phyloP scores from a whole-genome alignment of 1,140 invertebrate species.

The Nebria ingens region DNA sequence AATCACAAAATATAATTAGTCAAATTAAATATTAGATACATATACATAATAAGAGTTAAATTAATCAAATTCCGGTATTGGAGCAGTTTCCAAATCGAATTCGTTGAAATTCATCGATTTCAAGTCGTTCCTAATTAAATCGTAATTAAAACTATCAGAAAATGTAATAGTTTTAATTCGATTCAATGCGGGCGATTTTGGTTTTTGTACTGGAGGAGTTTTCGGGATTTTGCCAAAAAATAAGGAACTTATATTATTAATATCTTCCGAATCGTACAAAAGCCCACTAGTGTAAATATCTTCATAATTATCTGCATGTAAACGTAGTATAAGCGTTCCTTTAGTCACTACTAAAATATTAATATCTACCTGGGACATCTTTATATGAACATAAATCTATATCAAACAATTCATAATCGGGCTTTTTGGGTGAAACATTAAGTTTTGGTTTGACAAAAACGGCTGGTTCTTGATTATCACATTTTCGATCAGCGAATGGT shows the following conservation, averaged over 20 bases:
- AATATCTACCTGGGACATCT: not conserved
- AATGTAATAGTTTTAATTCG: no score
- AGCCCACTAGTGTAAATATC: not conserved
- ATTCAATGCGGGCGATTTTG: no score
- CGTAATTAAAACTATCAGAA: no score
- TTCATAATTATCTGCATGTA: not conserved
- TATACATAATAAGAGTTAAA: no score
- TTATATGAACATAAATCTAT: not conserved
- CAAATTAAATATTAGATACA: no score
- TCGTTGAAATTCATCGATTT: no score
- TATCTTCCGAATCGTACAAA: no score
- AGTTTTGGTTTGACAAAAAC: not conserved
- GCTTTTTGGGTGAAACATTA: not conserved
- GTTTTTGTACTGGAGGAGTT: no score
- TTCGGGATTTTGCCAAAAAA: not conserved
- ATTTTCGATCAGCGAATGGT: not conserved
- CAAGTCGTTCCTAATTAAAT: no score
- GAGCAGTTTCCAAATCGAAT: no score
- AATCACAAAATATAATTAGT: no score
- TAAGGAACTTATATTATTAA: not conserved
- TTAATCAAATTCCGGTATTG: no score
- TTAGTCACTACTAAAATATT: not conserved
- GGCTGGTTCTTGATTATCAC: not conserved
- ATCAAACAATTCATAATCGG: not conserved
- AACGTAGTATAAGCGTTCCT: not conserved